Evolutionary conservation across 2,113 vertebrate species (phyloP), one percentile per base, ranked within the genome.

Genomic region (Colistium nudipinnis): DNA sequence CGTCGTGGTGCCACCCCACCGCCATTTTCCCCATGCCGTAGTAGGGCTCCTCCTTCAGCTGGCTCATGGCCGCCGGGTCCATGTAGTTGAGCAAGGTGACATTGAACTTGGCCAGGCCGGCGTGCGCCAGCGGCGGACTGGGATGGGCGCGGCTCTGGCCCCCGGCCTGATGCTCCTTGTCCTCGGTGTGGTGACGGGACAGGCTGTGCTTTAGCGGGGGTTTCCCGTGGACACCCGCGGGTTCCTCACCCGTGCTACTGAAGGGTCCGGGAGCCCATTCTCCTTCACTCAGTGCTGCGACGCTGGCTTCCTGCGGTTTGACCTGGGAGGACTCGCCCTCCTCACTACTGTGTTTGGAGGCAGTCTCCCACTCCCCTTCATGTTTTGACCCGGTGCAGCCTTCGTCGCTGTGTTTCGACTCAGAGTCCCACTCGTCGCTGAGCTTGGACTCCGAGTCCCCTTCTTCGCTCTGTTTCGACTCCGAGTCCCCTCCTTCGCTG

Each of bases 1-100:
- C 97, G 0, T 99, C 97, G 0, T 98, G 97, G 81, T 99, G 97
- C 97, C 97, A 99, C 78, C 97, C 97, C 70, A 99, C 97, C 0
- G 97, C 97, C 97, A 98, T 97, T 74, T 90, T 96, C 28, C 97
- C 97, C 97, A 99, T 99, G 71, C 95, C 97, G 38, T 96, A 99
- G 76, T 99, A 99, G 0, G 97, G 97, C 20, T 99, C 97, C 71
- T 96, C 96, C 82, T 96, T 99, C 78, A 98, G 94, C 70, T 95
- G 96, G 2, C 85, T 87, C 95, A 97, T 96, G 69, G 94, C 86
- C 9, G 91, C 86, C 0, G 97, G 96, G 88, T 99, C 96, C 97
- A 99, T 98, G 88, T 98, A 98, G 91, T 99, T 99, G 62, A 99
- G 92, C 86, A 99, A 88, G 44, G 96, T 96, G 84, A 99, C 85